A percentile compares a stretch with the other conserved stretches of the same genome.
These are phyloP conservation scores for Paedocypris micromegethes DNA, from an alignment of 2,797 vertebrate species.

Conservation along the genomic window DNA sequence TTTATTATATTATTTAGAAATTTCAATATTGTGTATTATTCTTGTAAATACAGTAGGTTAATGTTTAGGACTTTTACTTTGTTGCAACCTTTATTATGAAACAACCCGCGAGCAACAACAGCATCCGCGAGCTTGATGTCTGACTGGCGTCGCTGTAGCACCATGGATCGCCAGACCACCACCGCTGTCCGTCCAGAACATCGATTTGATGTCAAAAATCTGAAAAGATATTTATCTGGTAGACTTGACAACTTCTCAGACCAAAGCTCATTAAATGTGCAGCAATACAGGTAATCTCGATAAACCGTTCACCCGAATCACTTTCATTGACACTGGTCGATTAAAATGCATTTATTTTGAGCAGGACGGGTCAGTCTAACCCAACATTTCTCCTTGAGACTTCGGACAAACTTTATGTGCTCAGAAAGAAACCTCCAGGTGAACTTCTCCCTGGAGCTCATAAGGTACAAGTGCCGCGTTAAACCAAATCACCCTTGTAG, in stretches of 20 bases:
- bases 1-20: no score
- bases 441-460: conserved; percentile 83
- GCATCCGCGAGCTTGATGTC: conserved; percentile 11
- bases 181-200: conserved; percentile 73
- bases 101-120: background rate
- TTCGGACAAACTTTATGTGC: conserved; percentile 69
- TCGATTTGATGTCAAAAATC: conserved; percentile 60
- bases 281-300: conserved; percentile 79
- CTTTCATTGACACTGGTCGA: no score
- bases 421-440: conserved; percentile 89
- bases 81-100: conserved; percentile 44
- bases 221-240: conserved; percentile 70
- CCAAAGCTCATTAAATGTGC: conserved; percentile 59
- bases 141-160: background rate
- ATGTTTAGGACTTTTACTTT: no score
- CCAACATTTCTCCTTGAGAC: conserved; percentile 86
- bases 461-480: conserved; percentile 60
- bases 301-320: no score
- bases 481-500: background rate
- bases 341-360: background rate
- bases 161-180: conserved; percentile 61
- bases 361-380: conserved; percentile 85
- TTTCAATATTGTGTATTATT: no score
- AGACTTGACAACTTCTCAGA: conserved; percentile 60
- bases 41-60: no score